Evolutionary conservation across 2,113 vertebrate species (phyloP), one percentile per base, ranked within the genome.

Genomic region (Furnarius figulus): DNA sequence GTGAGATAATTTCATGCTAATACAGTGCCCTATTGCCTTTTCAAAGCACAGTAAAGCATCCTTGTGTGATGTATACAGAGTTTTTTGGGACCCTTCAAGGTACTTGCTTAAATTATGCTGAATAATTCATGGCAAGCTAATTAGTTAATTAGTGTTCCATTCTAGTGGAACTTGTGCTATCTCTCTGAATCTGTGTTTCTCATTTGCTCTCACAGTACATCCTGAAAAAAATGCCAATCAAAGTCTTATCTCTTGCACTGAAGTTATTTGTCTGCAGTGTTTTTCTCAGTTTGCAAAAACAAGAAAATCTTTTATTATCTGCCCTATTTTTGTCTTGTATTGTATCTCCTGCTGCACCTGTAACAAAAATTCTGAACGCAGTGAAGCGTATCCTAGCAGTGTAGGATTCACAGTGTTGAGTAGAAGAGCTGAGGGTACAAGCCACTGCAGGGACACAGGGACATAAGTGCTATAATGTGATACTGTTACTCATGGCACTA

Each of bases 91-190:
- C 9, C 14, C 31, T 77, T 70, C 73, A 44, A 18, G 35, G 13
- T 49, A 46, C 70, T 91, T 81, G 12, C 62, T 39, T 89, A 67
- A 94, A 58, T 91, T 49, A 55, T 67, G 30, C 6, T 78, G 59
- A 89, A 85, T 93, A 87, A 89, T 89, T 93, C 39, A 96, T 71
- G 6, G n/a, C 49, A 10, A 95, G 56, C 1, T 85, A 85, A 77
- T 76, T 53, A 63, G 47, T 70, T 85, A 90, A 90, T 85, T 79
- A 68, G 28, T 5, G 24, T 77, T 94, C 28, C 7, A 37, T 73
- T 90, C 44, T 68, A 77, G 31, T 77, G n/a, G 33, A 70, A 62
- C 16, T 52, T 87, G 46, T 3, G 3, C 23, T 58, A 14, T 73
- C 28, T 84, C 28, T 89, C 31, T 62, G 44, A 92, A 40, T 86